Evolutionary conservation across 2,113 vertebrate genomes (phyloP), one percentile per base, ranked within the genome.

Genomic region (Barnardius zonarius): DNA sequence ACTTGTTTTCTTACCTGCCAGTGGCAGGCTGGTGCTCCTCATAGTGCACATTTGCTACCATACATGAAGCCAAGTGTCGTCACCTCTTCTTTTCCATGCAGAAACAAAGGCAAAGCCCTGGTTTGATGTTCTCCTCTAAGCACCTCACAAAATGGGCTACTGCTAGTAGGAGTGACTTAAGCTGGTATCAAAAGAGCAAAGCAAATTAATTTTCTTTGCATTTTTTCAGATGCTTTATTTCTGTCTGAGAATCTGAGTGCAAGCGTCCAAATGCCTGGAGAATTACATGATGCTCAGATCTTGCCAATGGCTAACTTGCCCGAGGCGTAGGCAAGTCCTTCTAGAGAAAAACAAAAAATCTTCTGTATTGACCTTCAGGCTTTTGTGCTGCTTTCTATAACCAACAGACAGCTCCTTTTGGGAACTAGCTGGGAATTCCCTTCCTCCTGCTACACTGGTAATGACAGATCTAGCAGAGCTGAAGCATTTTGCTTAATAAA

Each of bases 401-500:
- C 20, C n/a, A 91, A 63, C 43, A 84, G 30, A 48, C 39, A 68
- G 35, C 30, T 95, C 67, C 15, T 79, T 92, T 63, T 51, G 86
- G 80, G 68, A 84, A 33, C 33, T 84, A 39, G 11, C 30, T 81
- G 73, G 66, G 51, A 88, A 92, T 82, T 78, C 83, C 73, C 61
- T 93, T 91, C 17, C 20, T 92, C 7, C 35, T 55, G 64, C 76
- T 88, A 22, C 17, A 13, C 51, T 61, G 57, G 33, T 41, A 78
- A 82, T 92, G 77, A 88, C 59, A 94, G 68, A 94, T 94, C 85
- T 90, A 92, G 54, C 79, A 90, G 33, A 86, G 23, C 8, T 67
- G 64, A 86, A 77, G 20, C 0, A 0, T 51, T 67, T 70, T 86
- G 76, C 92, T 61, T 51, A 86, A 78, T 68, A 78, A 81, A 94